Evolutionary conservation across 2,888 invertebrate species (phyloP).

Genomic region (Drosophila fulvimacula): DNA sequence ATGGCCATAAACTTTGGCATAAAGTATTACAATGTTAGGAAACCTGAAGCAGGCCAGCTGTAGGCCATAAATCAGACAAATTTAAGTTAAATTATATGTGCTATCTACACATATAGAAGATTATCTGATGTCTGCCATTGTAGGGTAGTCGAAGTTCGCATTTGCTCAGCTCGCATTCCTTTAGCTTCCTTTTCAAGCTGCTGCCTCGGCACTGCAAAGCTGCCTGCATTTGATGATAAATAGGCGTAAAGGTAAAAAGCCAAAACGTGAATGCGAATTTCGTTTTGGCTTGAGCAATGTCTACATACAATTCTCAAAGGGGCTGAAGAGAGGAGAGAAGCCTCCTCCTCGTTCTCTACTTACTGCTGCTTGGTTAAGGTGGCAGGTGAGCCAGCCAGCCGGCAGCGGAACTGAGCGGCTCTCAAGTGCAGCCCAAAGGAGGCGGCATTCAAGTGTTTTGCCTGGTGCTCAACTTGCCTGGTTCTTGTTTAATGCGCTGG

Average conservation of each 20-base stretch:
- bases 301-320: slow-evolving; percentile 47
- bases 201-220: slow-evolving; percentile 45
- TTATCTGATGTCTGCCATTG: background rate
- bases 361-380: slow-evolving; percentile 41
- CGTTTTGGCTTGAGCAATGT: slow-evolving; percentile 58
- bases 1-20: background rate
- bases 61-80: background rate
- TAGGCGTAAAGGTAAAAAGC: slow-evolving; percentile 79
- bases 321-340: slow-evolving; percentile 1
- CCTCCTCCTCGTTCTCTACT: slow-evolving; percentile 6
- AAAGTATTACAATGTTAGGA: background rate
- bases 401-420: slow-evolving; percentile 58
- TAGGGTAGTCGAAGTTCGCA: background rate
- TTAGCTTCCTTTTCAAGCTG: slow-evolving; percentile 61
- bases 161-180: slow-evolving; percentile 13
- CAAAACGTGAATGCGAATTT: slow-evolving; percentile 78
- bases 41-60: background rate
- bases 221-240: slow-evolving; percentile 74
- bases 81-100: background rate
- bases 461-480: slow-evolving; percentile 40
- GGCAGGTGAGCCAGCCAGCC: slow-evolving; percentile 48
- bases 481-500: slow-evolving; percentile 72
- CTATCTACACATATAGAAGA: no score
- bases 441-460: slow-evolving; percentile 67
- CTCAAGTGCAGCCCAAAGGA: slow-evolving; percentile 68